Evolutionary conservation across 2,888 invertebrate species (phyloP), one percentile per base, ranked within the genome.

Genomic region (Dimorphilus gyrociliatus): DNA sequence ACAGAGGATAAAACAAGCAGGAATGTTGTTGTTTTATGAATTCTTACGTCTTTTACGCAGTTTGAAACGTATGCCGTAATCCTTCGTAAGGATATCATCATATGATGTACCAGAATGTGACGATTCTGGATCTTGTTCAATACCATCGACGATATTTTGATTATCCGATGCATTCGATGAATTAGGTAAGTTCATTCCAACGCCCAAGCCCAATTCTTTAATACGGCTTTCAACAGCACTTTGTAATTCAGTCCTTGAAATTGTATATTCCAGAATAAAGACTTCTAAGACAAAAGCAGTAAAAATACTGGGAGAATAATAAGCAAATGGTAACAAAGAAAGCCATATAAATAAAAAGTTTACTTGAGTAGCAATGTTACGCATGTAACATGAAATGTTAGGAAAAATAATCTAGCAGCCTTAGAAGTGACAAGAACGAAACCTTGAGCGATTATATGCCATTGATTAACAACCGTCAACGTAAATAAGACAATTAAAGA

Each of bases 391-490:
- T 66, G 65, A 45, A 66, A 67, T 4, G 47, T 27, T 31, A 65
- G 50, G 47, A 67, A 67, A 45, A 60, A 66, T 2, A 65, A 34
- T 16, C 63, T 39, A 6, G 63, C 57, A 25, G 46, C 51, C 34
- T 51, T 50, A 34, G 47, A 49, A 3, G 63, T 60, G 3, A 64
- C 62, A 5, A 50, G 33, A 10, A 61, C 60, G 47, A 53, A 65
- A 3, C 65, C 66, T 27, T 50, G 46, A 4, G 59, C 60, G 56
- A 58, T 60, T 57, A 50, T 61, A 51, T 67, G 66, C 67, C 66
- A 67, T 41, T 67, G 66, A 44, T 67, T 67, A 32, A 67, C 67
- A n/a, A 67, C 64, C 28, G 60, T 65, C 19, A 67, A 49, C 38
- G 65, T 65, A 48, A 64, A 64, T 33, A 67, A 48, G 3, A 65